Evolutionary conservation across 2,888 invertebrate genomes (phyloP).

Genomic region (Polia nebulosa): DNA sequence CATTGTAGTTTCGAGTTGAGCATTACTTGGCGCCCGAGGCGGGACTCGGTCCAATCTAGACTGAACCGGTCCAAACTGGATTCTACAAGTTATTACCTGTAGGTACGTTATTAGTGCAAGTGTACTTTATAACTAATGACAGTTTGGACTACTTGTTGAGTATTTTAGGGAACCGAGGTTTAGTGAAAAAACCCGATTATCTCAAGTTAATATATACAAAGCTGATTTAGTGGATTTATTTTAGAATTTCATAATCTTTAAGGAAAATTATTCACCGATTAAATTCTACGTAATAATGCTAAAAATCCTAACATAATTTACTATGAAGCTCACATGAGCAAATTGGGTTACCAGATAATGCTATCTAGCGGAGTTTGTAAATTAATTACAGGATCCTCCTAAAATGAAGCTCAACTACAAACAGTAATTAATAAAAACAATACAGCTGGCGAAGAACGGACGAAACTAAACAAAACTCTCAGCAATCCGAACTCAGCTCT

Average conservation of each 20-base stretch:
- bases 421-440: slow-evolving; percentile 53
- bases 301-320: background rate
- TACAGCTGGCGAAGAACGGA: slow-evolving; percentile 14
- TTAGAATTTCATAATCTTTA: too few relatives aligned
- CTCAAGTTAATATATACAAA: too few relatives aligned
- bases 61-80: slow-evolving; percentile 47
- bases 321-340: background rate
- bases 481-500: slow-evolving; percentile 47
- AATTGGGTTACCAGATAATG: slow-evolving; percentile 16
- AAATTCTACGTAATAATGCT: background rate
- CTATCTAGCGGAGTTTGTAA: slow-evolving; percentile 22
- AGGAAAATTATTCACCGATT: background rate
- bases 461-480: slow-evolving; percentile 55
- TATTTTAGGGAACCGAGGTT: slow-evolving; percentile 2
- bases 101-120: slow-evolving; percentile 45
- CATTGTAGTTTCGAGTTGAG: slow-evolving; percentile 56
- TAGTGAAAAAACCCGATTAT: background rate
- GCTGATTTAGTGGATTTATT: too few relatives aligned
- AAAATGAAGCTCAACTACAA: slow-evolving; percentile 26
- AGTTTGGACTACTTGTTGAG: slow-evolving; percentile 25
- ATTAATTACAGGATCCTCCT: slow-evolving; percentile 35
- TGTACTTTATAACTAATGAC: slow-evolving; percentile 31
- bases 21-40: slow-evolving; percentile 54
- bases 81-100: slow-evolving; percentile 61
- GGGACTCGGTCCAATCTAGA: slow-evolving; percentile 42